These are phyloP conservation scores for Napeogenes inachia DNA, from an alignment of 2,888 invertebrate genomes.

Conservation along the genomic window DNA sequence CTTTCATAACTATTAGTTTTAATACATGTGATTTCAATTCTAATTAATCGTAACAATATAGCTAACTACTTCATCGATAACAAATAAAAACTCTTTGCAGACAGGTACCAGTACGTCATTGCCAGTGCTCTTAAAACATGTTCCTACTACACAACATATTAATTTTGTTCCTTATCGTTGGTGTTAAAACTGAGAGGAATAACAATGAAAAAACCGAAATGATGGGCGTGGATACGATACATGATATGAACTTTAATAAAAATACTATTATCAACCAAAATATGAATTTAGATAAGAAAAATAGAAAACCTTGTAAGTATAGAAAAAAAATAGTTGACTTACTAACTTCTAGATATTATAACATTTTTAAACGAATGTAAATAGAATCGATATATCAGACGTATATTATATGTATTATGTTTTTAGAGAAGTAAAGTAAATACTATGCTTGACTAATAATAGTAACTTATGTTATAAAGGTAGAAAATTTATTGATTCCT, in stretches of 20 bases:
- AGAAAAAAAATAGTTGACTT: neutral
- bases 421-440: too few species aligned
- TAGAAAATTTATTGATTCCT: too few species aligned
- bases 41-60: too few species aligned
- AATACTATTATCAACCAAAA: conserved; percentile 59
- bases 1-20: too few species aligned
- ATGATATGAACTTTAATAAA: conserved; percentile 54
- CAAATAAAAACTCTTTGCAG: too few species aligned
- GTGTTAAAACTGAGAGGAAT: conserved; percentile 9
- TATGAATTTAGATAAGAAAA: conserved; percentile 48
- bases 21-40: neutral
- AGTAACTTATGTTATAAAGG: too few species aligned
- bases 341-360: neutral
- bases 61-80: too few species aligned
- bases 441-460: too few species aligned
- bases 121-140: neutral
- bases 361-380: neutral
- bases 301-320: conserved; percentile 39
- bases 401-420: too few species aligned
- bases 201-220: conserved; percentile 30
- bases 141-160: neutral
- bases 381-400: neutral
- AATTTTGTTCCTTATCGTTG: conserved; percentile 4
- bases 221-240: conserved; percentile 53
- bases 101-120: too few species aligned